phyloP scores from a whole-genome alignment of 2,888 invertebrate genomes.

The Acronicta psi region DNA sequence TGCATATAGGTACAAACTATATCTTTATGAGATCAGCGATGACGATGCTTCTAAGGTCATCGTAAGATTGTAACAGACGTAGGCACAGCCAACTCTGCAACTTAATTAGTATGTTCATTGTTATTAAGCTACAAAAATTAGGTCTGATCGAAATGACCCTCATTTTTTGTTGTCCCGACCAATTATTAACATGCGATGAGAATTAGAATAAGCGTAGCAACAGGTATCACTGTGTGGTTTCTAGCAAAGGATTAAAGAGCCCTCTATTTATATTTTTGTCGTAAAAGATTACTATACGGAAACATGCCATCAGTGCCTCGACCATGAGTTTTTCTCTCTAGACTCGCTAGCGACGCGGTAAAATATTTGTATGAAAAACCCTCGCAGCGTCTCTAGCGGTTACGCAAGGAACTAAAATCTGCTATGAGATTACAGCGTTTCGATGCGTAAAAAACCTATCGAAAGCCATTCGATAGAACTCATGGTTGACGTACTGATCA shows the following conservation, averaged over 20 bases:
- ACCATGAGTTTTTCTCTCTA: too few relatives aligned
- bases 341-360: too few relatives aligned
- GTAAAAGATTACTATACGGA: too few relatives aligned
- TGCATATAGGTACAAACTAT: slow-evolving; percentile 49
- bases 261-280: background rate
- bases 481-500: too few relatives aligned
- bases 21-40: slow-evolving; percentile 76
- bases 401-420: too few relatives aligned
- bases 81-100: slow-evolving; percentile 37
- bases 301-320: too few relatives aligned
- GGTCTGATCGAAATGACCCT: slow-evolving; percentile 9
- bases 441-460: too few relatives aligned
- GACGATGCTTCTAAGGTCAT: slow-evolving; percentile 72
- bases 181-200: background rate
- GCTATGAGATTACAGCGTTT: too few relatives aligned
- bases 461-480: too few relatives aligned
- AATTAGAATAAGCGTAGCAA: background rate
- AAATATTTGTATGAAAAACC: too few relatives aligned
- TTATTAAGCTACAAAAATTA: slow-evolving; percentile 25
- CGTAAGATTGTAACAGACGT: slow-evolving; percentile 49
- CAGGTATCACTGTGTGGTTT: background rate
- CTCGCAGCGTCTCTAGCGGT: too few relatives aligned
- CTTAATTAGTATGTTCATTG: slow-evolving; percentile 45
- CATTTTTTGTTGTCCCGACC: background rate
- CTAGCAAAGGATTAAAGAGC: background rate